These are phyloP conservation scores for Campoplex nolae DNA, from an alignment of 2,888 invertebrate genomes.

Conservation along the genomic window DNA sequence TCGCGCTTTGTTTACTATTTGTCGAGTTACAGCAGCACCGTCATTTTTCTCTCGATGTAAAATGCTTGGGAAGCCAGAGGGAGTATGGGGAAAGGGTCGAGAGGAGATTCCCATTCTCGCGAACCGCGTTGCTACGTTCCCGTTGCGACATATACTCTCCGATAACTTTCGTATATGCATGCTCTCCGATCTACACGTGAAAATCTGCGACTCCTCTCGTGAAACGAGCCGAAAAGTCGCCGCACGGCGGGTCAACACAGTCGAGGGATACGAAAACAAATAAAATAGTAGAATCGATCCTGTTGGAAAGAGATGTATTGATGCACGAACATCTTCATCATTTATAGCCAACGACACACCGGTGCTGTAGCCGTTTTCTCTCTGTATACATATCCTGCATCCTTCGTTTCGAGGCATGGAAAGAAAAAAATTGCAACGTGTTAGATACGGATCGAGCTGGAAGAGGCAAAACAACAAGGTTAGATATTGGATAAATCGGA, in stretches of 20 bases:
- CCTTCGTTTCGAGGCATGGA: not conserved
- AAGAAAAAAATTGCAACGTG: constrained; percentile 30
- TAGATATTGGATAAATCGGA: constrained; percentile 35
- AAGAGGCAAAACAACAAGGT: constrained; percentile 14
- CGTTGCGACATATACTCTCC: constrained; percentile 41
- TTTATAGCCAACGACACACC: constrained; percentile 55
- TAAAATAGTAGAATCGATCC: constrained; percentile 35
- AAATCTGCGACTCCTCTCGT: constrained; percentile 22
- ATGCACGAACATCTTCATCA: constrained; percentile 64
- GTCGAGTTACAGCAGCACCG: constrained; percentile 79
- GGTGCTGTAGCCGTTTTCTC: constrained; percentile 42
- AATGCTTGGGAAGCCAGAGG: constrained; percentile 44
- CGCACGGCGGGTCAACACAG: constrained; percentile 45
- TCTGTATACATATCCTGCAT: constrained; percentile 19
- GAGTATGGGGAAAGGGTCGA: constrained; percentile 9
- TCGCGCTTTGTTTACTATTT: constrained; percentile 81
- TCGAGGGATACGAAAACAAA: constrained; percentile 57
- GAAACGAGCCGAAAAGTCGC: constrained; percentile 18
- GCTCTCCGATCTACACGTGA: constrained; percentile 58
- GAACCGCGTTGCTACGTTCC: constrained; percentile 48
- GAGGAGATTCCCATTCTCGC: constrained; percentile 58
- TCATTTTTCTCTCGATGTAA: constrained; percentile 70
- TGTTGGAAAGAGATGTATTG: constrained; percentile 61
- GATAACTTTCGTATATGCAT: constrained; percentile 58
- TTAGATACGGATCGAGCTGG: constrained; percentile 22